Conservation (phyloP, 2,888 invertebrate species). For the Dolichomitus sp. region DNA sequence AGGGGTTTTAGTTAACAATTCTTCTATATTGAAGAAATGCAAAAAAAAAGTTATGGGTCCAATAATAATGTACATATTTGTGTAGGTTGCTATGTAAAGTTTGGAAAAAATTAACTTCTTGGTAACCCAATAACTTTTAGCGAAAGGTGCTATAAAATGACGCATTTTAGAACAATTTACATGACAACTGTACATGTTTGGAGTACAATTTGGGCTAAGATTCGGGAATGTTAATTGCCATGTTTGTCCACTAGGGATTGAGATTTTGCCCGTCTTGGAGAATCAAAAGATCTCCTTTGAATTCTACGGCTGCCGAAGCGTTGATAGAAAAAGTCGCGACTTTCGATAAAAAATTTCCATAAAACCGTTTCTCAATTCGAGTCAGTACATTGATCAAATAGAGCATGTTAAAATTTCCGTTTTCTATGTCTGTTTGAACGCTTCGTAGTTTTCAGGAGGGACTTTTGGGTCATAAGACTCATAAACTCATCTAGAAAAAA, state of each 20-base stretch:
- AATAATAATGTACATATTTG: background rate
- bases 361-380: constrained; percentile 75
- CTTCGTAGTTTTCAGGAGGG: constrained; percentile 38
- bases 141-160: constrained; percentile 68
- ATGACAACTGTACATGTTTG: constrained; percentile 83
- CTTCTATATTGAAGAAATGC: background rate
- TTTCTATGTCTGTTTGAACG: constrained; percentile 64
- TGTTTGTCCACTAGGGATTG: constrained; percentile 84
- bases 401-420: constrained; percentile 65
- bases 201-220: constrained; percentile 88
- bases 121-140: too few species aligned
- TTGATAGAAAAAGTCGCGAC: constrained; percentile 88
- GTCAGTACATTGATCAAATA: constrained; percentile 59
- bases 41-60: constrained; percentile 1
- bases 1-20: background rate
- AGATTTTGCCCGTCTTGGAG: constrained; percentile 87
- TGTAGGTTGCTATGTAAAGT: constrained; percentile 7
- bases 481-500: background rate
- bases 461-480: background rate
- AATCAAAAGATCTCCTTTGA: constrained; percentile 85
- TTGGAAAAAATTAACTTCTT: too few species aligned
- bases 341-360: constrained; percentile 86
- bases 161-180: constrained; percentile 82
- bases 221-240: constrained; percentile 83
- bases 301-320: constrained; percentile 86